Conservation (phyloP, 2,888 invertebrate species). For the Stratiomys singularior region DNA sequence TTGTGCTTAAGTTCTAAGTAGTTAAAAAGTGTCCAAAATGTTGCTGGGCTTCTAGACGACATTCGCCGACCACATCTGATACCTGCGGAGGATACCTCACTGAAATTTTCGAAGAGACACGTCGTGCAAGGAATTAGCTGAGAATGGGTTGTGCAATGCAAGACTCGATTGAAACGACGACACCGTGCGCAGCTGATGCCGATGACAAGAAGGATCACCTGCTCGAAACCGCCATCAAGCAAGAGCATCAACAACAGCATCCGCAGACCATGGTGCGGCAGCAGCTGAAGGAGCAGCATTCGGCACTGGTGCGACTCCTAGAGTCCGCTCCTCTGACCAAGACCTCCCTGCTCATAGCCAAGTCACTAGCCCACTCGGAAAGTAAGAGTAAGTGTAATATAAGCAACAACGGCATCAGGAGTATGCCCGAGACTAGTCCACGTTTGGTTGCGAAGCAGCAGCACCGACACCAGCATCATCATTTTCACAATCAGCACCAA, state of each 20-base stretch:
- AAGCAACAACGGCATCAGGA: not conserved
- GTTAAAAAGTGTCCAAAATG: conserved; percentile 11
- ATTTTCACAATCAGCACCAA: conserved; percentile 41
- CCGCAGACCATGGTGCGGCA: conserved; percentile 57
- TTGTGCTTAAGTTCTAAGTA: conserved; percentile 26
- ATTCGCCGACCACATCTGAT: not conserved
- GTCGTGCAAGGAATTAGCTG: not conserved
- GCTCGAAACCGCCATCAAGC: conserved; percentile 7
- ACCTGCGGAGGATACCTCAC: not conserved
- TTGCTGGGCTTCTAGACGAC: not conserved
- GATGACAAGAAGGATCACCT: conserved; percentile 27
- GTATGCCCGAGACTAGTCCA: conserved; percentile 24
- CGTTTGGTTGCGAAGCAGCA: conserved; percentile 15
- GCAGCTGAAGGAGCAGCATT: conserved; percentile 71
- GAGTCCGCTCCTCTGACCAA: conserved; percentile 67
- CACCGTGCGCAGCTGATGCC: conserved; percentile 38
- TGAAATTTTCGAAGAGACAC: not conserved
- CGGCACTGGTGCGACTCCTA: conserved; percentile 73
- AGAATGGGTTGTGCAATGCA: conserved; percentile 66
- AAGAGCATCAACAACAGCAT: not conserved
- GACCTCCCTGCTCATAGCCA: not conserved
- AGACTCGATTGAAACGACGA: conserved; percentile 54
- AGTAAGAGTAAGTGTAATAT: conserved; percentile 32
- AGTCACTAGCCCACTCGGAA: conserved; percentile 15
- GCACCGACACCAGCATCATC: conserved; percentile 49